Base-by-base conservation (phyloP, 2,888 invertebrate genomes). In the Melinaea menophilus region DNA sequence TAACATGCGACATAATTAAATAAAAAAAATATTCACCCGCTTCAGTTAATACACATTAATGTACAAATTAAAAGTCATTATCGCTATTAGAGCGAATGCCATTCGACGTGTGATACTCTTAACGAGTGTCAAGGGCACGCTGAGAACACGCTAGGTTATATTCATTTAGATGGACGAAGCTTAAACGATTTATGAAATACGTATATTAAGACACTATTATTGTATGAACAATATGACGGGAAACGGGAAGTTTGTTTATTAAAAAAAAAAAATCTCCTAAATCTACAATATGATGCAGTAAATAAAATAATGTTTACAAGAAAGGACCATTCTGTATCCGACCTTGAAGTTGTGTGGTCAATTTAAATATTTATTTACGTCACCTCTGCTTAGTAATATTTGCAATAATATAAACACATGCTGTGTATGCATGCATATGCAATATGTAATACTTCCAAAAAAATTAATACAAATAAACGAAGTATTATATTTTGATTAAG, bases 91-190 rank as follows among this genome's bases (percentile, higher is more conserved):
- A 9, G 51, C 51, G 51, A 51, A 51, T 51, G 31, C 31, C 51
- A 31, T 51, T 51, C 31, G 51, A 51, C 51, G 51, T 51, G 48
- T 48, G 51, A 31, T 51, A 31, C 31, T 51, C 51, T 51, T 51
- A 51, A 51, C 31, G 51, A 51, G 51, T 31, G 31, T 51, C 51
- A 51, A 51, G 51, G 51, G 31, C 51, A 31, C 22, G 31, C 48
- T 7, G 51, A 7, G 11, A 22, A 51, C 51, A 31, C 9, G 51
- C n/a, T 46, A 51, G 51, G 31, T 31, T 51, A 51, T 5, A 31
- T 11, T 51, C 22, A 51, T 51, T 31, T 31, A 51, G 11, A 51
- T 51, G 1, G 2, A 22, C 11, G 31, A 22, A 51, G 31, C 51
- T 51, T 31, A 51, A 48, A 22, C 4, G 4, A 48, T 22, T 9